phyloP scores from a whole-genome alignment of 2,113 vertebrate genomes.

The Onychorhynchus coronatus region DNA sequence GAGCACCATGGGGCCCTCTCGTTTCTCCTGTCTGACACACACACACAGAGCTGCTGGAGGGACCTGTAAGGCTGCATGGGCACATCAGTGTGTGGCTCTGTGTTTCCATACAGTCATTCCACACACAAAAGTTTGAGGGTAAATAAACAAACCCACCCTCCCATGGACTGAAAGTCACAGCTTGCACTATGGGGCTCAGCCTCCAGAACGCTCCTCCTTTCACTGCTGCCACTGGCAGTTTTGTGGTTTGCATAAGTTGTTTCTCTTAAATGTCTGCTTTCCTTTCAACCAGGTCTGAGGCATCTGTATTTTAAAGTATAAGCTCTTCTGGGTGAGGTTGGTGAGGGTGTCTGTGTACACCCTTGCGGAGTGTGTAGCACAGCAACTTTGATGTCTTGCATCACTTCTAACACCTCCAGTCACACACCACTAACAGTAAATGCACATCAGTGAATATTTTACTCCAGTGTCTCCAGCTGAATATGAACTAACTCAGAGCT shows the following conservation, averaged over 20 bases:
- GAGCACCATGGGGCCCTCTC: not conserved
- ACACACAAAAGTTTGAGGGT: accelerated
- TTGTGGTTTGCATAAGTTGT: not conserved
- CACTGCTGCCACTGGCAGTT: not conserved
- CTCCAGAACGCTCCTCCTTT: not conserved
- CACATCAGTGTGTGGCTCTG: accelerated
- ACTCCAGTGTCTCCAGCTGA: not conserved
- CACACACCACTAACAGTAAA: not conserved
- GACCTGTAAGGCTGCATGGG: accelerated
- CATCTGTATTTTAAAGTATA: not conserved
- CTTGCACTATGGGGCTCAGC: not conserved
- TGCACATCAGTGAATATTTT: not conserved
- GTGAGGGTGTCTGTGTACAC: not conserved
- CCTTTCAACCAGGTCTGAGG: not conserved
- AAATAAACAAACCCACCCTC: not conserved
- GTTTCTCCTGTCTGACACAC: not conserved
- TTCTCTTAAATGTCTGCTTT: not conserved
- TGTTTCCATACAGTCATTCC: accelerated
- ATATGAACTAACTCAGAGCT: not conserved
- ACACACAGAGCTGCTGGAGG: not conserved
- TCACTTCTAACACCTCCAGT: not conserved
- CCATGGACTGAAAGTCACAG: not conserved
- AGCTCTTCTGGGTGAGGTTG: not conserved
- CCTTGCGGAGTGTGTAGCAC: not conserved
- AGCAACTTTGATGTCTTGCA: not conserved